Percentiles rank a stretch among this genome's conserved stretches.
Evolutionary conservation across 2,113 vertebrate species (phyloP).

Genomic region (Nannospalax galili): DNA sequence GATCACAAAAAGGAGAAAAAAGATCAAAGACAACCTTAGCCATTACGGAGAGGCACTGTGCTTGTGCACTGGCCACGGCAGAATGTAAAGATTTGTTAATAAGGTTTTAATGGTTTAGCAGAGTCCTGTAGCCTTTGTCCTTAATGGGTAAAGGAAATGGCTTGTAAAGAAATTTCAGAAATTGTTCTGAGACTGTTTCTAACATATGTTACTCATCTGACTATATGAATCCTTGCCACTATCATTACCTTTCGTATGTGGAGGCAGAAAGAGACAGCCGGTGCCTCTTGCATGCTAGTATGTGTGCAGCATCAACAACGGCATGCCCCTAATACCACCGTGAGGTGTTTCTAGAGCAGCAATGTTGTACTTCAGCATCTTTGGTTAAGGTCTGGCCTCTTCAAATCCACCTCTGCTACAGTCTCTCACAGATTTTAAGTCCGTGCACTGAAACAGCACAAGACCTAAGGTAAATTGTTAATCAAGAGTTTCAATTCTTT

Average conservation of each 20-base stretch:
- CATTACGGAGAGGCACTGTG: neutral
- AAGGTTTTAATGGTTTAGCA: slow-evolving; percentile 32
- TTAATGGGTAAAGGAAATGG: neutral
- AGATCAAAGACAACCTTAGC: neutral
- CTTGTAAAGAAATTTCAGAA: slow-evolving; percentile 19
- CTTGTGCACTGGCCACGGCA: neutral
- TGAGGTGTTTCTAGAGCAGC: neutral
- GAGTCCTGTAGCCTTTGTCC: slow-evolving; percentile 30
- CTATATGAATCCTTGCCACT: neutral
- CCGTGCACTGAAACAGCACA: neutral
- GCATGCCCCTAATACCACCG: accelerated
- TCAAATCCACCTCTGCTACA: slow-evolving; percentile 15
- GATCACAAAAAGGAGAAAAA: slow-evolving; percentile 11
- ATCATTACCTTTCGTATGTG: neutral
- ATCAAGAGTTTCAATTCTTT: neutral
- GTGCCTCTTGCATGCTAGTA: neutral
- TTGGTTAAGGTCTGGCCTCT: slow-evolving; percentile 73
- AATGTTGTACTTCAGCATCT: slow-evolving; percentile 56
- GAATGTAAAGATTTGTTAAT: neutral
- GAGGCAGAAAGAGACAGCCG: neutral
- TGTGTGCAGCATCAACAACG: accelerated
- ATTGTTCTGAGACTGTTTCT: slow-evolving; percentile 27
- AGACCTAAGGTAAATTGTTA: neutral
- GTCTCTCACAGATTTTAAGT: slow-evolving; percentile 19
- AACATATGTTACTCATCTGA: neutral